Evolutionary conservation across 92 coral and sea anemone genomes (phyloP).

Genomic region (Diadumene lineata): DNA sequence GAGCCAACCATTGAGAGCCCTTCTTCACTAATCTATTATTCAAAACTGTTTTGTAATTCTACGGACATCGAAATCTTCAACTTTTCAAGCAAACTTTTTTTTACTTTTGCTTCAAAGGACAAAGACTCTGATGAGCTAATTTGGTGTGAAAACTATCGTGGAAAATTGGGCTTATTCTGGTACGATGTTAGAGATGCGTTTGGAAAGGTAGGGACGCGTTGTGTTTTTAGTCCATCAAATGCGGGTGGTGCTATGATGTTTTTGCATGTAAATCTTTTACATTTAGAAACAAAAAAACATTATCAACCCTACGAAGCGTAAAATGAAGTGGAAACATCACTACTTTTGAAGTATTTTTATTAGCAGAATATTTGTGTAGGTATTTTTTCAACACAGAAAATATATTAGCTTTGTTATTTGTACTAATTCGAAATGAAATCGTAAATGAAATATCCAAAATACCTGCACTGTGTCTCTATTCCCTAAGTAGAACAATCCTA

Average conservation of each 20-base stretch:
- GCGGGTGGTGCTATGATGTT: conserved; percentile 17
- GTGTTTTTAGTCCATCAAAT: background rate
- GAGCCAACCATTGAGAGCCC: conserved; percentile 28
- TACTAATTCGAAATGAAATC: no score
- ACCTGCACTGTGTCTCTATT: no score
- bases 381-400: no score
- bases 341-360: no score
- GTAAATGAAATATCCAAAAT: no score
- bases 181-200: background rate
- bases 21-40: conserved; percentile 27
- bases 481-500: no score
- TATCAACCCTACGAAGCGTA: background rate
- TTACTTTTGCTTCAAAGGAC: background rate
- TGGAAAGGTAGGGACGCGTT: background rate
- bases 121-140: background rate
- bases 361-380: no score
- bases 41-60: background rate
- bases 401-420: no score
- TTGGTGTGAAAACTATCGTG: background rate
- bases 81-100: conserved; percentile 5
- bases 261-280: conserved; percentile 11
- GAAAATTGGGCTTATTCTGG: background rate
- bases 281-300: background rate
- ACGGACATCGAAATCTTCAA: background rate
- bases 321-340: background rate